Evolutionary conservation across 2,888 invertebrate genomes (phyloP), one percentile per base, ranked within the genome.

Genomic region (Brenthis ino): DNA sequence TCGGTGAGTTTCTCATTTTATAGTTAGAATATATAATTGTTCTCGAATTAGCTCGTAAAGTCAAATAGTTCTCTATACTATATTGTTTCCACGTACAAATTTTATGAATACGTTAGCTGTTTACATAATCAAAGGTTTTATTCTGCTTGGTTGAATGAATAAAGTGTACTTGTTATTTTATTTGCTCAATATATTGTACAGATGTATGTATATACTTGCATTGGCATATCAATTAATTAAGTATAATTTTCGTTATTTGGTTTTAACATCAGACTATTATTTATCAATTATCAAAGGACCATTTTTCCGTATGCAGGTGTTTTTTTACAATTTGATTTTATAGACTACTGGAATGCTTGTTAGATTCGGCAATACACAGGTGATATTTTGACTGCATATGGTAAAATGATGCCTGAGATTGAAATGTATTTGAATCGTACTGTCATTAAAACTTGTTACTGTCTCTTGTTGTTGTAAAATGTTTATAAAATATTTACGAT

Each of bases 401-500:
- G n/a, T 60, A 33, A 60, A 60, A 60, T 60, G 60, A 50, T 28
- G 28, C 60, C 28, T 43, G 11, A 11, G 8, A 53, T 12, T n/a
- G 24, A 33, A 37, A 43, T 57, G 53, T 67, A 20, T 50, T 70
- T 64, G 11, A 57, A 37, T 43, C 16, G 14, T 13, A 4, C 63
- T 43, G 16, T 63, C 60, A 60, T 48, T 33, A 6, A 63, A 43
- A 53, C 85, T 84, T 85, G 87, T 86, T 87, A 82, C 83, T 85
- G 82, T 81, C 78, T 86, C 85, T 85, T 81, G 82, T 86, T 90
- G 89, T 91, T 91, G 87, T 89, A 85, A 85, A 87, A 87, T 90
- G 86, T 90, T 89, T 88, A 90, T 83, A 84, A 84, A 74, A 84
- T 86, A 85, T 85, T 85, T 85, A 89, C 77, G 79, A 81, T 85